phyloP scores from a whole-genome alignment of 2,888 invertebrate genomes.

The Caenorhabditis zanzibari region DNA sequence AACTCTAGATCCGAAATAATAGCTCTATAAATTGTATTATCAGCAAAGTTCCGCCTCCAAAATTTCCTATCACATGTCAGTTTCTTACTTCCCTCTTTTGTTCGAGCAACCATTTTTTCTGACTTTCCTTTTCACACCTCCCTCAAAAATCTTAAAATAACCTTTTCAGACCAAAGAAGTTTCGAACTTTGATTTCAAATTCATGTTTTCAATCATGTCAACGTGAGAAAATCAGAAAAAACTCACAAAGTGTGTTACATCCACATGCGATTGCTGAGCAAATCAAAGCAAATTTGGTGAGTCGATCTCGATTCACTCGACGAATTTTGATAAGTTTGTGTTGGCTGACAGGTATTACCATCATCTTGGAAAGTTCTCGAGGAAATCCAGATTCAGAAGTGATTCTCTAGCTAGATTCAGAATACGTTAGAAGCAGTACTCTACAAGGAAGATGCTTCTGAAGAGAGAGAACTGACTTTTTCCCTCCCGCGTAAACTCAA shows the following conservation, averaged over 20 bases:
- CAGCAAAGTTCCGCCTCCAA: too few species aligned
- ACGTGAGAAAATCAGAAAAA: too few species aligned
- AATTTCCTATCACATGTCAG: too few species aligned
- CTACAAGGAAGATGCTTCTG: not conserved
- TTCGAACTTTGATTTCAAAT: slow-evolving; percentile 7
- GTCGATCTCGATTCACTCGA: slow-evolving; percentile 74
- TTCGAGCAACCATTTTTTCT: too few species aligned
- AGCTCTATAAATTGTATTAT: too few species aligned
- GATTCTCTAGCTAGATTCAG: not conserved
- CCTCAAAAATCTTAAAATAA: too few species aligned
- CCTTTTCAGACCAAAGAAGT: not conserved
- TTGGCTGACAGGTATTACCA: slow-evolving; percentile 82
- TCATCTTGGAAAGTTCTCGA: slow-evolving; percentile 55
- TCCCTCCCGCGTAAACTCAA: slow-evolving; percentile 46
- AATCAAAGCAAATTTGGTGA: slow-evolving; percentile 75
- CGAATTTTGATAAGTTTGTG: slow-evolving; percentile 82
- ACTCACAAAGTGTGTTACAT: slow-evolving; percentile 75
- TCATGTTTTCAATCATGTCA: not conserved
- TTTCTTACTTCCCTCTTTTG: too few species aligned
- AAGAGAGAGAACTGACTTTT: slow-evolving; percentile 54
- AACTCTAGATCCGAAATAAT: too few species aligned
- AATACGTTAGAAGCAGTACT: not conserved
- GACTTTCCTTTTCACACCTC: too few species aligned
- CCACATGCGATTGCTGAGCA: slow-evolving; percentile 74
- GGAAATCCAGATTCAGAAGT: too few species aligned